Conservation (phyloP, 2,888 invertebrate genomes). For the Agapostemon virescens region DNA sequence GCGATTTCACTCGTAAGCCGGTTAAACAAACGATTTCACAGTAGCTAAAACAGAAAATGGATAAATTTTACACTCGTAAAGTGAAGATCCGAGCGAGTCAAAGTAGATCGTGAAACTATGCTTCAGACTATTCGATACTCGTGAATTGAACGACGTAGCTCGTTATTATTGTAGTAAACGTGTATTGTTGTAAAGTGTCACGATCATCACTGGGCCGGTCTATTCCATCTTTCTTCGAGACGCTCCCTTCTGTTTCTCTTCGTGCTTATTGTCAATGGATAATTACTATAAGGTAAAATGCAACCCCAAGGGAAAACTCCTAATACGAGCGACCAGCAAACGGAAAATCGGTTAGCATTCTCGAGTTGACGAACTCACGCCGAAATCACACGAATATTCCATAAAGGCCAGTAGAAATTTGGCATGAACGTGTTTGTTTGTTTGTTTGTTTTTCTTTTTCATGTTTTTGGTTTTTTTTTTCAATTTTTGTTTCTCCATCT, state of each 20-base stretch:
- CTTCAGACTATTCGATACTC: background rate
- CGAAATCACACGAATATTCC: slow-evolving; percentile 45
- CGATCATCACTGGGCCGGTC: background rate
- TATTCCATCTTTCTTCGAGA: background rate
- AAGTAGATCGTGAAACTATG: background rate
- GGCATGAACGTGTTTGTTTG: slow-evolving; percentile 43
- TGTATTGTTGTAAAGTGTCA: background rate
- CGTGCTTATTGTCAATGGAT: slow-evolving; percentile 46
- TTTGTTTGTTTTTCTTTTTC: no score
- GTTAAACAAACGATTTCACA: background rate
- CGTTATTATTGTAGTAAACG: background rate
- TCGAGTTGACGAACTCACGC: slow-evolving; percentile 26
- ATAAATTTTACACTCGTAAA: background rate
- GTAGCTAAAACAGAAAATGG: background rate
- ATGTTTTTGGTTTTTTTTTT: background rate
- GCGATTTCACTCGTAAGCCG: background rate
- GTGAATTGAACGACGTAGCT: no score
- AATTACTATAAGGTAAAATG: slow-evolving; percentile 31
- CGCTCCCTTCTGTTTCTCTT: background rate
- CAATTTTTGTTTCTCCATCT: no score
- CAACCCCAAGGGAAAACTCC: background rate
- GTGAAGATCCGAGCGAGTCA: background rate
- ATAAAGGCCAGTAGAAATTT: slow-evolving; percentile 50
- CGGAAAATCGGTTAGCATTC: slow-evolving; percentile 37
- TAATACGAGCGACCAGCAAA: slow-evolving; percentile 7